Percentiles rank a stretch among this genome's conserved stretches.
Evolutionary conservation across 2,113 vertebrate species (phyloP).

Genomic region (Lophotis ruficrista): DNA sequence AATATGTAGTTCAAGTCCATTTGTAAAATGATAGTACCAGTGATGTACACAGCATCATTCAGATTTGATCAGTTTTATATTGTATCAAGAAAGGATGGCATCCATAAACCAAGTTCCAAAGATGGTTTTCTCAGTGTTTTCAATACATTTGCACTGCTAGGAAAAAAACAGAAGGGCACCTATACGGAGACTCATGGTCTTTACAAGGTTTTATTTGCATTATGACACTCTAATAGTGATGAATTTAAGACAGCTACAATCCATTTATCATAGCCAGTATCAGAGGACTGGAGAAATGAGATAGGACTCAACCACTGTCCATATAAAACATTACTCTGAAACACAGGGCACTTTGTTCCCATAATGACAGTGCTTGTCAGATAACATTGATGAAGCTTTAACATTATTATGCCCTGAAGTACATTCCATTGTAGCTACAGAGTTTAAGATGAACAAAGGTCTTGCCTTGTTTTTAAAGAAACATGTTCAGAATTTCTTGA

Average conservation of each 20-base stretch:
- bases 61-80: fast-evolving
- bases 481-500: not conserved
- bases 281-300: not conserved
- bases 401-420: conserved; percentile 34
- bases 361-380: conserved; percentile 13
- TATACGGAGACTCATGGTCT: not conserved
- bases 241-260: not conserved
- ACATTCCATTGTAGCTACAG: not conserved
- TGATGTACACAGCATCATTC: not conserved
- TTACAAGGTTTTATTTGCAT: conserved; percentile 19
- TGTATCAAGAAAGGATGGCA: not conserved
- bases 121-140: not conserved
- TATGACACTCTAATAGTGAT: not conserved
- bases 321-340: not conserved
- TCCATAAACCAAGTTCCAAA: not conserved
- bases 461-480: conserved; percentile 38
- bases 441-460: not conserved
- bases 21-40: not conserved
- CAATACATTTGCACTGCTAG: not conserved
- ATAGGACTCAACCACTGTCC: not conserved
- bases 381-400: conserved; percentile 36
- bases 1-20: not conserved
- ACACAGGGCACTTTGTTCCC: not conserved
- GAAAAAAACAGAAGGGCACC: not conserved
- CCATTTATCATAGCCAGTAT: not conserved